Base-by-base conservation (phyloP, 2,113 vertebrate genomes). In the Python bivittatus region DNA sequence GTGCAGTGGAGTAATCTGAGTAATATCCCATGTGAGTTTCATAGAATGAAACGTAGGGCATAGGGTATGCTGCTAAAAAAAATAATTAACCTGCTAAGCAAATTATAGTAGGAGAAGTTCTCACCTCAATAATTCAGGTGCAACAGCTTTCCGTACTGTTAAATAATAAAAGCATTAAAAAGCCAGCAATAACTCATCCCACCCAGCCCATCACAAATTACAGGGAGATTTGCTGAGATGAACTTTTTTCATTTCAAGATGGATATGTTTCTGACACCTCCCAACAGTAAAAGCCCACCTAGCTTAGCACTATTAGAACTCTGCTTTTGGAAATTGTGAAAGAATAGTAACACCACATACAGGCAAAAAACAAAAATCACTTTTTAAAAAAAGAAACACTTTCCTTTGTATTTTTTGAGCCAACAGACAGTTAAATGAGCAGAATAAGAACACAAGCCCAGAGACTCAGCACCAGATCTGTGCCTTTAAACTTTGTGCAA, bases 251-350 rank as follows among this genome's bases (percentile, higher is more conserved):
- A 95, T 95, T 95, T 95, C 94, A 61, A 86, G 92, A 94, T 95
- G 94, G 95, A 97, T 96, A 92, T 95, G 95, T 95, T 94, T 94
- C 92, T 95, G 95, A 95, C 96, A 94, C 93, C 93, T 96, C 95
- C 95, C 94, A 96, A 93, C 83, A 57, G 4, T 96, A 95, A 97
- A 95, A 94, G 84, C 33, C 91, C 94, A 88, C 95, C 79, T 93
- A 56, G 44, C 91, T 91, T 94, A 64, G 1, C 94, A 95, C 96
- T 96, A 96, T 96, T 95, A 97, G 96, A 97, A 96, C 91, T 88
- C 93, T 93, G 93, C 91, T 92, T 92, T 95, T 57, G 93, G 88
- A 94, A 96, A 88, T 91, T 48, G 79, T 54, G 27, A 92, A 85
- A 91, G 92, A 86, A 90, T 90, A 52, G 54, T 17, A 97, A 89